These are phyloP conservation scores for Dorcus parallelipipedus DNA, from an alignment of 2,888 invertebrate species.

Conservation along the genomic window DNA sequence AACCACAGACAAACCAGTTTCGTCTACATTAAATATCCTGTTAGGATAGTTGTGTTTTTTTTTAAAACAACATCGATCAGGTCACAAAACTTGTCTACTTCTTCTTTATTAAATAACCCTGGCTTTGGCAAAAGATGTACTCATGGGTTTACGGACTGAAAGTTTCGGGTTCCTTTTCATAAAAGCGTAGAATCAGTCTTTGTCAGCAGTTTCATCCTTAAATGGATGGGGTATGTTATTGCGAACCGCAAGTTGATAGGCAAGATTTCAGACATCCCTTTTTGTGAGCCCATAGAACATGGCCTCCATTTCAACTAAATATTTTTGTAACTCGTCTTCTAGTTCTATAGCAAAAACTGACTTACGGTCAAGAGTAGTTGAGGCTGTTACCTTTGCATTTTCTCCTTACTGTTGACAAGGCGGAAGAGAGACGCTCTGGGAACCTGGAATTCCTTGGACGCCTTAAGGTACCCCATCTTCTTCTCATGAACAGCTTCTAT, in stretches of 20 bases:
- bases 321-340: neutral
- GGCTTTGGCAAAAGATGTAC: neutral
- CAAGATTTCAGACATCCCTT: neutral
- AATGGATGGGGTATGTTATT: too few species aligned
- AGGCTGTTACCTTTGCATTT: neutral
- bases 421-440: neutral
- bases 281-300: too few species aligned
- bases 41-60: neutral
- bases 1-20: conserved; percentile 37
- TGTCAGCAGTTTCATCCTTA: too few species aligned
- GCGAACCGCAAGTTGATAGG: neutral
- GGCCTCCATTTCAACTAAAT: neutral
- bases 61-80: neutral
- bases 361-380: neutral
- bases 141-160: neutral
- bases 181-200: neutral
- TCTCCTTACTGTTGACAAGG: neutral
- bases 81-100: too few species aligned
- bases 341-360: neutral
- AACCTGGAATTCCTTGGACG: neutral
- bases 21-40: conserved; percentile 37
- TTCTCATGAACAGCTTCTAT: neutral
- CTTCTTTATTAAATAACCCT: too few species aligned
- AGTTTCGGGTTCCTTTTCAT: neutral
- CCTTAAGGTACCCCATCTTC: neutral